These are phyloP conservation scores for Laticauda laticaudata DNA, from an alignment of 2,113 vertebrate genomes.

Conservation along the genomic window DNA sequence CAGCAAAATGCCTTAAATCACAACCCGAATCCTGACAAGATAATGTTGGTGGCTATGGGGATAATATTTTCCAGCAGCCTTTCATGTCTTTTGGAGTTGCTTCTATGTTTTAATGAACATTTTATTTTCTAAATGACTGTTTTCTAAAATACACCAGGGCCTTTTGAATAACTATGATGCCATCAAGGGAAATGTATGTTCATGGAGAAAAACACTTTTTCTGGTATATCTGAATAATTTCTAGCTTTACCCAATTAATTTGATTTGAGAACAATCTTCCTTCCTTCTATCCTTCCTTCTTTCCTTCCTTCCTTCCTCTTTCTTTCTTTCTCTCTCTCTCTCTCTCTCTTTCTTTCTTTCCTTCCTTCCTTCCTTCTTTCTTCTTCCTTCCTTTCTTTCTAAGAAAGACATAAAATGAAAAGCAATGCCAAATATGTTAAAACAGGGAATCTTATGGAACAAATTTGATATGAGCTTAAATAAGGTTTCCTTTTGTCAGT, in stretches of 20 bases:
- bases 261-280: not conserved
- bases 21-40: not conserved
- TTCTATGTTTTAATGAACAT: conserved; percentile 14
- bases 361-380: too few species aligned
- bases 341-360: too few species aligned
- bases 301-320: too few species aligned
- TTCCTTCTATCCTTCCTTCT: too few species aligned
- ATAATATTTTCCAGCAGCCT: not conserved
- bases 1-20: not conserved
- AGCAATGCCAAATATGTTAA: accelerated
- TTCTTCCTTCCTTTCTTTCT: not conserved
- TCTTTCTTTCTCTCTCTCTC: too few species aligned
- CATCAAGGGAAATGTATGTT: not conserved
- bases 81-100: not conserved
- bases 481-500: not conserved
- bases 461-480: not conserved
- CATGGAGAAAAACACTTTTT: not conserved
- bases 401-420: not conserved
- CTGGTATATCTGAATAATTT: not conserved
- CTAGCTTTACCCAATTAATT: not conserved
- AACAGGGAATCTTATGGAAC: not conserved
- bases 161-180: not conserved
- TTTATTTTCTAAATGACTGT: not conserved
- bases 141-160: conserved; percentile 2
- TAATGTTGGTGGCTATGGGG: not conserved